A percentile compares a stretch with the other conserved stretches of the same genome.
These are phyloP conservation scores for Holothuria leucospilota DNA, from an alignment of 53 echinoderm and acorn worm species.

Conservation along the genomic window DNA sequence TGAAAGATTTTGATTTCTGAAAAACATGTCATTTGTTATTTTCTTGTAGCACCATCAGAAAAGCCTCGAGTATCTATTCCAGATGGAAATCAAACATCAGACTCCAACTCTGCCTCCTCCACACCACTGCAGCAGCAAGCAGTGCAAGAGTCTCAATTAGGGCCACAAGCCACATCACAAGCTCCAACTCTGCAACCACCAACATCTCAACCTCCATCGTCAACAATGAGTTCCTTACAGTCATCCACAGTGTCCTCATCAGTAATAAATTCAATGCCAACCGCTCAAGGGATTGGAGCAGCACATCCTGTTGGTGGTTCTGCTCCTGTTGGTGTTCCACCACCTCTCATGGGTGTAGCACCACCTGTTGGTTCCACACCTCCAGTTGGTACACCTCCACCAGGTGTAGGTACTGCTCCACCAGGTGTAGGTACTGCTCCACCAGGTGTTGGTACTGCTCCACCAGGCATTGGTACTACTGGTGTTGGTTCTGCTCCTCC, in stretches of 20 bases:
- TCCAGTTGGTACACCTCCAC: too few relatives aligned
- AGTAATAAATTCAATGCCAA: too few relatives aligned
- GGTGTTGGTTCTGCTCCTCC: neutral
- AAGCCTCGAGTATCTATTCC: neutral
- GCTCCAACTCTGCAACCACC: neutral
- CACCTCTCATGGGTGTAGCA: too few relatives aligned
- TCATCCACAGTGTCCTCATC: too few relatives aligned
- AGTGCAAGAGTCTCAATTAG: neutral
- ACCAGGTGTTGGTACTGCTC: neutral
- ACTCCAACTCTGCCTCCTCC: neutral
- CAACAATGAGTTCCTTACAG: too few relatives aligned
- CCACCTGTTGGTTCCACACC: too few relatives aligned
- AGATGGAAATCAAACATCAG: neutral
- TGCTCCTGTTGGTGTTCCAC: too few relatives aligned
- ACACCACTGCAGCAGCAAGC: constrained; percentile 13
- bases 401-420: too few relatives aligned
- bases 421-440: neutral
- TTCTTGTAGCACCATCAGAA: neutral
- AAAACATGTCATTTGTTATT: neutral
- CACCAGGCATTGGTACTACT: neutral
- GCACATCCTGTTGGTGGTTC: too few relatives aligned
- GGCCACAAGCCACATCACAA: constrained; percentile 18
- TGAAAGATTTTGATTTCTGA: too few relatives aligned
- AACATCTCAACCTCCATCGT: too few relatives aligned
- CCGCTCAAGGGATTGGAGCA: too few relatives aligned